These are phyloP conservation scores for Pseudomyrmex cubaensis DNA, from an alignment of 1,140 invertebrate species.

Conservation along the genomic window DNA sequence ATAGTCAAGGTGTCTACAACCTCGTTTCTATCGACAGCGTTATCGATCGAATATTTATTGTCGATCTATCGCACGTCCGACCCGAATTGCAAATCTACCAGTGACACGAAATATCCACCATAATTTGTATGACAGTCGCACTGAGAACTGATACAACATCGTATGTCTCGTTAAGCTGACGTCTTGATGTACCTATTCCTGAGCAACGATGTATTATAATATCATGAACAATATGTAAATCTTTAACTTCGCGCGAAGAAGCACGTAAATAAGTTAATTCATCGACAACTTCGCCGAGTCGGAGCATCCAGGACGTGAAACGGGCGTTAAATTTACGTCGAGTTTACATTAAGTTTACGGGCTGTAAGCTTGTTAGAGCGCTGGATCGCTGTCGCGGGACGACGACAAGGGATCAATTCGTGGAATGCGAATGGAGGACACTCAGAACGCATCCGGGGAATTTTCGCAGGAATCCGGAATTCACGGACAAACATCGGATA, in stretches of 20 bases:
- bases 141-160: conserved; percentile 36
- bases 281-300: conserved; percentile 19
- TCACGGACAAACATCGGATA: conserved; percentile 23
- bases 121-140: not conserved
- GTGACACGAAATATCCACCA: conserved; percentile 9
- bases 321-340: conserved; percentile 49
- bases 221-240: conserved; percentile 37
- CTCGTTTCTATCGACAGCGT: too few relatives aligned
- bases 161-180: conserved; percentile 44
- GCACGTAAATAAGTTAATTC: conserved; percentile 57
- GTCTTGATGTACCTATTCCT: conserved; percentile 22
- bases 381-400: conserved; percentile 23
- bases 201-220: conserved; percentile 28
- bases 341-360: conserved; percentile 37
- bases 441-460: conserved; percentile 24
- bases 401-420: conserved; percentile 34
- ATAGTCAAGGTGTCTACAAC: too few relatives aligned
- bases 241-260: conserved; percentile 16
- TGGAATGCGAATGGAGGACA: conserved; percentile 39
- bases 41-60: too few relatives aligned
- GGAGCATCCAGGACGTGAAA: conserved; percentile 44
- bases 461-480: conserved; percentile 44
- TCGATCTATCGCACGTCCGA: too few relatives aligned
- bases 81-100: too few relatives aligned
- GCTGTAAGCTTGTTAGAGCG: conserved; percentile 34